Base-by-base conservation (phyloP, 2,113 vertebrate species). In the Isichthys henryi region DNA sequence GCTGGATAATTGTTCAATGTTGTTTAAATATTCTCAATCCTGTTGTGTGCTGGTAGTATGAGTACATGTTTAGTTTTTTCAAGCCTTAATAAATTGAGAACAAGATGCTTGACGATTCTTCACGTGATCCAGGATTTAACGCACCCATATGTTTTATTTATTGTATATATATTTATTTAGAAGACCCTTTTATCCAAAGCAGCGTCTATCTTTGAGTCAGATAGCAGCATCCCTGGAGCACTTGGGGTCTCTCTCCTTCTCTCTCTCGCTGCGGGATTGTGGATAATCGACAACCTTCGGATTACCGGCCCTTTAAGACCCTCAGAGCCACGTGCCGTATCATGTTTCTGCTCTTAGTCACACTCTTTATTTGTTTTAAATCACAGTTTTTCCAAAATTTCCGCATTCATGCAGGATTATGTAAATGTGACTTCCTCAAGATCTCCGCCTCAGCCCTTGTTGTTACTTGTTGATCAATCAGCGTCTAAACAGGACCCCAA, bases 401-500 rank as follows among this genome's bases (percentile, higher is more conserved):
- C 17, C 13, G 53, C 49, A 56, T 82, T 35, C 8, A 45, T 39
- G 19, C 9, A 31, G 49, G 7, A 27, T 31, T 46, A 31, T 45
- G 5, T 66, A 4, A 88, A 27, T 43, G 27, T 70, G 19, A 70
- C 19, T 35, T 50, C 15, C 74, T 80, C 35, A 19, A 62, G 74
- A 77, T 77, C 15, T 80, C n/a, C 9, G 3, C 62, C 27, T 31
- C 0, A 0, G 19, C 46, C 21, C 13, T 52, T 53, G 48, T 52
- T 23, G 46, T 19, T 52, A 45, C 19, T 88, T 13, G 70, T n/a
- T 74, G n/a, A 91, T 91, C 70, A 88, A 90, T 58, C 43, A 66
- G 88, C 91, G 88, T 92, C 94, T 92, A 94, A 92, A 45, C 93
- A 92, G 91, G 91, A 92, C 89, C 91, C 27, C 11, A 39, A 92